Evolutionary conservation across 2,113 vertebrate genomes (phyloP).

Genomic region (Condylura cristata): DNA sequence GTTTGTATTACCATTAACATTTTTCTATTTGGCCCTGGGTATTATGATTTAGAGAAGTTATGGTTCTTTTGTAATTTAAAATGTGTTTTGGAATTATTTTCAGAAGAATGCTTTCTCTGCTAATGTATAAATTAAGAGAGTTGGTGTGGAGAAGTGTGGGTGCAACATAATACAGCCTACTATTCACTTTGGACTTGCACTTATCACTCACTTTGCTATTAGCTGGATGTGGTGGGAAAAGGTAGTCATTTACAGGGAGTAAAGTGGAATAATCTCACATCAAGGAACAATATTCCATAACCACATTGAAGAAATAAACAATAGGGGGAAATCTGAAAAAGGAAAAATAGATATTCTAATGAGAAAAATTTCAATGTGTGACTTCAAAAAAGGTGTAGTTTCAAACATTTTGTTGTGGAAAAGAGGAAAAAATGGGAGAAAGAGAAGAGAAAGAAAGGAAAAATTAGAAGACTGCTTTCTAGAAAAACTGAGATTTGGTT

Average conservation of each 20-base stretch:
- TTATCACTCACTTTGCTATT: neutral
- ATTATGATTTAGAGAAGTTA: constrained; percentile 21
- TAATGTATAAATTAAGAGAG: neutral
- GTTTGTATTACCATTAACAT: neutral
- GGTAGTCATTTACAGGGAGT: neutral
- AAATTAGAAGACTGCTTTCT: neutral
- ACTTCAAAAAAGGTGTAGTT: neutral
- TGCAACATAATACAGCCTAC: neutral
- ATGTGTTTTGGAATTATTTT: neutral
- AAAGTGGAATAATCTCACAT: neutral
- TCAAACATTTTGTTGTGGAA: constrained; percentile 9
- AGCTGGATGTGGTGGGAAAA: neutral
- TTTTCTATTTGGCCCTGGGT: neutral
- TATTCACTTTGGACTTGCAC: neutral
- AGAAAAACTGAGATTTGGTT: neutral
- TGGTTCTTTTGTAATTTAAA: neutral
- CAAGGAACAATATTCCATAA: neutral
- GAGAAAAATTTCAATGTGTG: neutral
- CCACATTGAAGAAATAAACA: neutral
- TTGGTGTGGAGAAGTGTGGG: neutral
- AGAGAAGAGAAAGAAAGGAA: neutral
- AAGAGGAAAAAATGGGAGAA: neutral
- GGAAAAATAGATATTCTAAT: neutral
- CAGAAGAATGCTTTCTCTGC: neutral
- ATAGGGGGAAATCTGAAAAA: neutral